Conservation (phyloP, 2,113 vertebrate genomes). For the Bothrops jararaca region DNA sequence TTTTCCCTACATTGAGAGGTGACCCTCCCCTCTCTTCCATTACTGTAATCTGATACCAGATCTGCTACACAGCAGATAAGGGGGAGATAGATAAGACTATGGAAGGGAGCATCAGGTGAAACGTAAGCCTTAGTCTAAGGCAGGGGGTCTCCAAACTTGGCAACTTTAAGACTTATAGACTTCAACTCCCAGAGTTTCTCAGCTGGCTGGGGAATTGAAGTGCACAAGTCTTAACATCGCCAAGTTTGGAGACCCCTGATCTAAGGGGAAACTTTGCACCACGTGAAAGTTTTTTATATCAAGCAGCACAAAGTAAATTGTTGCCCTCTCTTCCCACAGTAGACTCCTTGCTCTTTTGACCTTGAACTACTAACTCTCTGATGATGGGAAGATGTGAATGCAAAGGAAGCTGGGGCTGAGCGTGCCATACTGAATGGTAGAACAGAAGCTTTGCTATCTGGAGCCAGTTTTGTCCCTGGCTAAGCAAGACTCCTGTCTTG, state of each 20-base stretch:
- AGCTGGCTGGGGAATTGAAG: too few species aligned
- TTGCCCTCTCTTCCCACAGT: not conserved
- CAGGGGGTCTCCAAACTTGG: too few species aligned
- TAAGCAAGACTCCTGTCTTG: not conserved
- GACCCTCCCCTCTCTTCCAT: not conserved
- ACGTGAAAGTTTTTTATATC: not conserved
- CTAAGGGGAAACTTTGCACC: not conserved
- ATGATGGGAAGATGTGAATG: not conserved
- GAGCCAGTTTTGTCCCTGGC: not conserved
- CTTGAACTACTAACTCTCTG: not conserved
- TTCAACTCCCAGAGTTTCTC: too few species aligned
- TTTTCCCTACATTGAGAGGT: not conserved
- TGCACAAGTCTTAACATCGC: too few species aligned
- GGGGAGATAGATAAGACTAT: not conserved
- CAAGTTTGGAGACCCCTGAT: not conserved
- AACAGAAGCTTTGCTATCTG: not conserved
- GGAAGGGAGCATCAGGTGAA: not conserved
- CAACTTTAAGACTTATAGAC: too few species aligned
- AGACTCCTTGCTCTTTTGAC: not conserved
- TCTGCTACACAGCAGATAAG: not conserved
- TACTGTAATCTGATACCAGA: not conserved
- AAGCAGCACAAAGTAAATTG: not conserved
- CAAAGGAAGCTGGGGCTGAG: not conserved
- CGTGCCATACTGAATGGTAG: not conserved
- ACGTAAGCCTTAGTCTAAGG: not conserved